Base-by-base conservation (phyloP, 2,888 invertebrate species). In the Schizaphis graminum region DNA sequence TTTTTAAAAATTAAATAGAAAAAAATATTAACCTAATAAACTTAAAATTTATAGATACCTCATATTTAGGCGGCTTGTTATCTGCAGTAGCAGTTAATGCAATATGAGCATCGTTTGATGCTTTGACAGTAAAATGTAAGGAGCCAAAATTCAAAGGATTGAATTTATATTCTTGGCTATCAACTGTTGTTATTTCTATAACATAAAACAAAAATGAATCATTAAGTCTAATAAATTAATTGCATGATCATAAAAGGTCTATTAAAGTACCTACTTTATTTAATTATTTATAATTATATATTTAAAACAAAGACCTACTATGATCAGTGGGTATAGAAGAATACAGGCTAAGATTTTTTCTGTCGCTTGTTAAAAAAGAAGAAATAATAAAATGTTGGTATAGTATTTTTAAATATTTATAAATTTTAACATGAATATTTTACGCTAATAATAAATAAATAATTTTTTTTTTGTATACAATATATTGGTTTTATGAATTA, bases 51-150 rank as follows among this genome's bases (percentile, higher is more conserved):
- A 67, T 67, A 67, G 35, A 28, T 95, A 97, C 97, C 97, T 99
- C 98, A 95, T 97, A 97, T 96, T 98, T 98, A 47, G 98, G 98
- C 91, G 97, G 97, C 21, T 97, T 96, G 95, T 97, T 98, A 89
- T 96, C 96, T 5, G 98, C 97, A 0, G 97, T 97, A 94, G 97
- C 96, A 26, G 98, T 97, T 26, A 99, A 97, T 0, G 98, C 98
- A 95, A 99, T 95, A 96, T 98, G 98, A 24, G 98, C 98, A 96
- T 99, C 98, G 95, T 98, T 97, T 1, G 97, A 95, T 0, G 98
- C 97, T 95, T 97, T 97, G 10, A 98, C 97, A 95, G 97, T 97
- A 96, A 99, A 98, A 95, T 94, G 91, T 84, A 94, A 67, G 21
- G 94, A 44, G 2, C 88, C 91, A 67, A 93, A 93, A 93, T 93